phyloP scores from a whole-genome alignment of 2,113 vertebrate species.

The Onychostoma macrolepis region DNA sequence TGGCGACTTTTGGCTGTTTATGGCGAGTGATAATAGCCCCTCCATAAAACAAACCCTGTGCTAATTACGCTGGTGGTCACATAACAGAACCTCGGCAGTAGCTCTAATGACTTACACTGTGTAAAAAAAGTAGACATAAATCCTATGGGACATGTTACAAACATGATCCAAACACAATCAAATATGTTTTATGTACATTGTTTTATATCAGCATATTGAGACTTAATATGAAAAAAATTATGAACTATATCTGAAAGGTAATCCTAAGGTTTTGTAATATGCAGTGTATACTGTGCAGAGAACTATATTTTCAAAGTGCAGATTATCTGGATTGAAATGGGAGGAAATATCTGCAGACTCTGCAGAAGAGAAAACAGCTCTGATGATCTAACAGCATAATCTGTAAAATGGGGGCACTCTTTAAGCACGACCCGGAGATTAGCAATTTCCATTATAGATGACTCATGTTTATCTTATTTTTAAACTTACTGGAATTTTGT shows the following conservation, averaged over 20 bases:
- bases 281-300: neutral
- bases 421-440: slow-evolving; percentile 44
- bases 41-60: slow-evolving; percentile 73
- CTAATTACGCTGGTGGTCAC: slow-evolving; percentile 68
- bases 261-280: neutral
- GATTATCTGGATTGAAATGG: slow-evolving; percentile 5
- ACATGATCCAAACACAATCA: neutral
- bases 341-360: slow-evolving; percentile 23
- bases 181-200: neutral
- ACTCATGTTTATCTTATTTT: slow-evolving; percentile 60
- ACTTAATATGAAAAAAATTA: too few species aligned
- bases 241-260: neutral
- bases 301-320: slow-evolving; percentile 15
- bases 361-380: slow-evolving; percentile 38
- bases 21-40: slow-evolving; percentile 76
- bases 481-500: slow-evolving; percentile 63
- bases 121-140: neutral
- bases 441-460: slow-evolving; percentile 49
- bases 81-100: slow-evolving; percentile 48
- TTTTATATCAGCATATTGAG: neutral
- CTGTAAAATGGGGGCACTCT: slow-evolving; percentile 24
- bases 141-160: neutral
- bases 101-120: neutral
- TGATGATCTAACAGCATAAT: slow-evolving; percentile 47
- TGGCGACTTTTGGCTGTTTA: slow-evolving; percentile 73